Percentiles rank a stretch among this genome's conserved stretches.
Conservation (phyloP, 2,888 invertebrate genomes). For the Hirtodrosophila confusa region DNA sequence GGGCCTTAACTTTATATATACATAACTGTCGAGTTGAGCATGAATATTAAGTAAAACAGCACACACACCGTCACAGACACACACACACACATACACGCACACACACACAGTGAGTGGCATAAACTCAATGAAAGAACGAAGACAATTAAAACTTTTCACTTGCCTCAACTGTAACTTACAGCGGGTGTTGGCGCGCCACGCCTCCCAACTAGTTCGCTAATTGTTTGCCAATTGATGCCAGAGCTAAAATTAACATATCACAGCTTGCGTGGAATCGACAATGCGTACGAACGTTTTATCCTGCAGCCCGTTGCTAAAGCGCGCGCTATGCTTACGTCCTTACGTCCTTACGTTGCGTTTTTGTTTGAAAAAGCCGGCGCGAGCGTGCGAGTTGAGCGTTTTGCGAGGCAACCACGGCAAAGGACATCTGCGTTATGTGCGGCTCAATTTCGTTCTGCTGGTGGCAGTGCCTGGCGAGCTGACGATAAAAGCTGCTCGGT, state of each 20-base stretch:
- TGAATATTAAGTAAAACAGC: constrained; percentile 60
- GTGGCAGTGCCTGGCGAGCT: constrained; percentile 13
- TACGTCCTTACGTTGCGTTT: constrained; percentile 9
- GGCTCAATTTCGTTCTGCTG: constrained; percentile 27
- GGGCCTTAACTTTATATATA: constrained; percentile 53
- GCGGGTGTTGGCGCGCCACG: constrained; percentile 20
- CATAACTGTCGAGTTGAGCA: constrained; percentile 46
- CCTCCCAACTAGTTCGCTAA: constrained; percentile 55
- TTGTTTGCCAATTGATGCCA: constrained; percentile 71
- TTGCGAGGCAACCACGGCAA: constrained; percentile 71
- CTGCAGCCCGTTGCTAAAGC: no score
- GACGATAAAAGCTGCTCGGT: constrained; percentile 37
- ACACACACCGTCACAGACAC: constrained; percentile 10
- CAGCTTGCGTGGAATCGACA: constrained; percentile 53
- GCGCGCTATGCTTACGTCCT: constrained; percentile 21
- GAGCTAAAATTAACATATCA: constrained; percentile 72
- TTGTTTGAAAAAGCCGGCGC: constrained; percentile 58
- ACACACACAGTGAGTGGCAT: constrained; percentile 1
- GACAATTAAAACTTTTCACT: constrained; percentile 77
- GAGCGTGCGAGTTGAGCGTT: constrained; percentile 26
- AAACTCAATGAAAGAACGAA: constrained; percentile 72
- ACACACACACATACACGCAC: constrained; percentile 15
- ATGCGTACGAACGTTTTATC: no score
- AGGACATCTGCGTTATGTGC: constrained; percentile 80
- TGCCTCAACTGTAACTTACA: constrained; percentile 42